Conservation (phyloP, 1,140 invertebrate genomes). For the Prorops nasuta region DNA sequence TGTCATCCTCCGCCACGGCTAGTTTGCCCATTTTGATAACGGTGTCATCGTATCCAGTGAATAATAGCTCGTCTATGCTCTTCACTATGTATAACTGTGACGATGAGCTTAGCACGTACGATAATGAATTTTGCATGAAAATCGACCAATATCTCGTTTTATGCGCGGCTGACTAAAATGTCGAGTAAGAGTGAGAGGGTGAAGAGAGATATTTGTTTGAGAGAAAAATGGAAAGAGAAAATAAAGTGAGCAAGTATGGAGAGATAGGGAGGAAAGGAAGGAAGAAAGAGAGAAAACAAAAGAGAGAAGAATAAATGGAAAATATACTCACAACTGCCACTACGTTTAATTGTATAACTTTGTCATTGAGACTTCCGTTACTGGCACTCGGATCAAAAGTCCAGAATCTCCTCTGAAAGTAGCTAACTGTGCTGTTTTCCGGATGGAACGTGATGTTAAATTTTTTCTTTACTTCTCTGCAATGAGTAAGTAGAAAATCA, state of each 20-base stretch:
- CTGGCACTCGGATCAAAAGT: slow-evolving; percentile 72
- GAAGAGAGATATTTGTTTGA: background rate
- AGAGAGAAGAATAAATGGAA: background rate
- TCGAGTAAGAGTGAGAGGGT: background rate
- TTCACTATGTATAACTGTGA: slow-evolving; percentile 63
- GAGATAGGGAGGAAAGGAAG: no score
- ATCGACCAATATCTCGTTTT: slow-evolving; percentile 59
- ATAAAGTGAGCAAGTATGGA: no score
- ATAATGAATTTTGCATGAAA: slow-evolving; percentile 60
- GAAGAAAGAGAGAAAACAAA: background rate
- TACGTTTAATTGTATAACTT: slow-evolving; percentile 77
- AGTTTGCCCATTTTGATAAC: slow-evolving; percentile 66
- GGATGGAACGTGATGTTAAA: slow-evolving; percentile 69
- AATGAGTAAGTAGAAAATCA: slow-evolving; percentile 42
- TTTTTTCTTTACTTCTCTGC: slow-evolving; percentile 68
- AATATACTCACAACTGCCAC: slow-evolving; percentile 72
- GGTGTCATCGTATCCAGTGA: slow-evolving; percentile 73
- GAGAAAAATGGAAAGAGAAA: background rate
- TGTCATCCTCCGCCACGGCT: slow-evolving; percentile 53
- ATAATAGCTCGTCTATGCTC: slow-evolving; percentile 71
- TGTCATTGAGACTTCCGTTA: slow-evolving; percentile 72
- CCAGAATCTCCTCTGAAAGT: slow-evolving; percentile 72
- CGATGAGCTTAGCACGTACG: slow-evolving; percentile 57
- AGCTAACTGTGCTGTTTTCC: slow-evolving; percentile 79
- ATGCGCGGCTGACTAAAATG: slow-evolving; percentile 67